These are phyloP conservation scores for Sminthurides bifidus DNA, from an alignment of 1,140 invertebrate genomes.

Conservation along the genomic window DNA sequence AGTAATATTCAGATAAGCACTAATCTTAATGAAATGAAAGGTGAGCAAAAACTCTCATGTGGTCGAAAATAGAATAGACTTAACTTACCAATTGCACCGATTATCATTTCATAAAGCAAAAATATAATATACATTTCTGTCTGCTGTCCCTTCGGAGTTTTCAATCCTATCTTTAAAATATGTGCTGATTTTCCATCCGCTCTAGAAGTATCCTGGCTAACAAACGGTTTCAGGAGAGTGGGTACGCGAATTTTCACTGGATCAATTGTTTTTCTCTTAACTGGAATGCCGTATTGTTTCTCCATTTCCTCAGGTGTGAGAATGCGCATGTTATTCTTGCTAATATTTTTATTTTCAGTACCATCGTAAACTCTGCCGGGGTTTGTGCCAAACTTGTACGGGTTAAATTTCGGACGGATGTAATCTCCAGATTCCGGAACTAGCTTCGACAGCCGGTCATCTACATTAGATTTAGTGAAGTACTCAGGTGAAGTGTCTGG, in stretches of 20 bases:
- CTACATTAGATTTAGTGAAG: no score
- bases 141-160: background rate
- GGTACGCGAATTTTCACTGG: background rate
- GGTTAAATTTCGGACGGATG: no score
- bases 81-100: constrained; percentile 1
- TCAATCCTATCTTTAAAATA: background rate
- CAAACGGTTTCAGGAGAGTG: background rate
- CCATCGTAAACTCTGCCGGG: background rate
- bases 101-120: background rate
- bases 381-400: no score
- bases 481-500: no score
- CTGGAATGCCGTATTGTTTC: background rate
- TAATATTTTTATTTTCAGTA: background rate
- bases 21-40: no score
- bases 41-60: no score
- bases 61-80: no score
- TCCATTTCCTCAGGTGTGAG: background rate
- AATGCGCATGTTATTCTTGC: background rate
- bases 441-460: no score
- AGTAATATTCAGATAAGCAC: background rate
- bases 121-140: background rate
- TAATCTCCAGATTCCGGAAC: no score
- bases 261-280: background rate
- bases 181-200: background rate
- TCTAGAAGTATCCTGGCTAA: background rate